These are phyloP conservation scores for Tapirus terrestris DNA, from an alignment of 2,113 vertebrate genomes.

Conservation along the genomic window DNA sequence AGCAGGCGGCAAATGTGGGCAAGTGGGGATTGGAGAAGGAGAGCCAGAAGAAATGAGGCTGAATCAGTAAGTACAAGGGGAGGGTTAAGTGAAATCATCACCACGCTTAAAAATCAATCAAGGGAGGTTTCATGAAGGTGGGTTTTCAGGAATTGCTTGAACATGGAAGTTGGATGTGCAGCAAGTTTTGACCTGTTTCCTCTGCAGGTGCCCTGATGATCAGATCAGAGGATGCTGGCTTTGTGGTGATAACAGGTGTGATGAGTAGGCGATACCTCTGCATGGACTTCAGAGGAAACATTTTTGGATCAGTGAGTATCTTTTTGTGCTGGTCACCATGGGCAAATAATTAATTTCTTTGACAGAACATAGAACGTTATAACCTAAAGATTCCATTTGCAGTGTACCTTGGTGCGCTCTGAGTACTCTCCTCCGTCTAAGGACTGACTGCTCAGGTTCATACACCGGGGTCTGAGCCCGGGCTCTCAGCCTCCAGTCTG, in stretches of 20 bases:
- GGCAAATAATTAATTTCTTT: neutral
- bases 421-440: neutral
- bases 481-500: neutral
- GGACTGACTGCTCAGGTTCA: neutral
- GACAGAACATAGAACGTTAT: neutral
- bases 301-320: constrained; percentile 92
- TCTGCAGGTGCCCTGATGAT: constrained; percentile 89
- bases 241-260: constrained; percentile 89
- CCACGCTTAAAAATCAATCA: neutral
- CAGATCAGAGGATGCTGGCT: constrained; percentile 84
- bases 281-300: constrained; percentile 87
- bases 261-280: constrained; percentile 90
- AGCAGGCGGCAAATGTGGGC: rapidly evolving
- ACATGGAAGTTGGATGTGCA: neutral
- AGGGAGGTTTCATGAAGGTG: neutral
- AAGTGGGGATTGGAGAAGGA: rapidly evolving
- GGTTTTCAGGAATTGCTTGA: neutral
- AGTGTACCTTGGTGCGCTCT: neutral
- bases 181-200: neutral
- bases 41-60: neutral
- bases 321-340: neutral
- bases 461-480: neutral
- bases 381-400: neutral
- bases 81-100: neutral
- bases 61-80: neutral